Percentiles rank a stretch among this genome's conserved stretches.
These are phyloP conservation scores for Elanoides forficatus DNA, from an alignment of 2,113 vertebrate species.

Conservation along the genomic window DNA sequence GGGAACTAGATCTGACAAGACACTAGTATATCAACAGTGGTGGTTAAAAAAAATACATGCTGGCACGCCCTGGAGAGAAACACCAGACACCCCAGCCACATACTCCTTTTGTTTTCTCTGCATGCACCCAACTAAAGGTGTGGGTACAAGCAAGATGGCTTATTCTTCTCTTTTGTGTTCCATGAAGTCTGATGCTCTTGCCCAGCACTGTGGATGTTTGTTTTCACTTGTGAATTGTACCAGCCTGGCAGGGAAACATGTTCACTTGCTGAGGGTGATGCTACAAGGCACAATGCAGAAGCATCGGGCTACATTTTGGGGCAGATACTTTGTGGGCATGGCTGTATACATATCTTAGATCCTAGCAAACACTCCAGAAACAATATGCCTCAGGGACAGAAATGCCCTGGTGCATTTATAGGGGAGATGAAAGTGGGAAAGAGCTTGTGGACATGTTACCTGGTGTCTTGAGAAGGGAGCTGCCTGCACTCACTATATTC, in stretches of 20 bases:
- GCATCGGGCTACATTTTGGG: background rate
- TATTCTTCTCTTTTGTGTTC: background rate
- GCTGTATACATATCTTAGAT: background rate
- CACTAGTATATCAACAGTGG: background rate
- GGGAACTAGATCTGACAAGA: background rate
- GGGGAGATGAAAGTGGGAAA: background rate
- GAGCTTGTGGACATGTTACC: too few species aligned
- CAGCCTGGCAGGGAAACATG: background rate
- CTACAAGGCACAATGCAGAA: background rate
- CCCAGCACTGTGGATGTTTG: background rate
- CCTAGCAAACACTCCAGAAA: background rate
- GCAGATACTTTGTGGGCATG: background rate
- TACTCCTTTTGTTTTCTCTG: background rate
- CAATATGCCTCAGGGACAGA: background rate
- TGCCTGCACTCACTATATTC: background rate
- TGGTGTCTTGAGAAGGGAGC: background rate
- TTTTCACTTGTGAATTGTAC: background rate
- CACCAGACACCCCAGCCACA: background rate
- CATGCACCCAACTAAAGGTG: background rate
- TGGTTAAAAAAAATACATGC: background rate
- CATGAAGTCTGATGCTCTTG: background rate
- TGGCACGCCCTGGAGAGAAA: background rate
- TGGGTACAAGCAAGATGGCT: background rate
- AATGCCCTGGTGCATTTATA: background rate
- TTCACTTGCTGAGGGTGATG: background rate